Evolutionary conservation across 2,888 invertebrate species (phyloP).

Genomic region (Abrostola triplasia): DNA sequence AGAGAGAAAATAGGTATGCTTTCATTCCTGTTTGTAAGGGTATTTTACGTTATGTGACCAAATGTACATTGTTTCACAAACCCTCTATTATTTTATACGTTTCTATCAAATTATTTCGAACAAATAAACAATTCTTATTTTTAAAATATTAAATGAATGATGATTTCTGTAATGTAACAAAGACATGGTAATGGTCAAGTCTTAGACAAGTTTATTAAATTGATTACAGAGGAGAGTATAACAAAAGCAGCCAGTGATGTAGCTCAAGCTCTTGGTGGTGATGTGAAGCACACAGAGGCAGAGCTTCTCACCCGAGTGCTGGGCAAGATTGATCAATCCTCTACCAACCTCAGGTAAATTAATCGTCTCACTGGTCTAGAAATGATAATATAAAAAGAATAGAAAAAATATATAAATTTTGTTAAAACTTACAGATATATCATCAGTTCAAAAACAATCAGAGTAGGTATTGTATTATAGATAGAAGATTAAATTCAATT

Average conservation of each 20-base stretch:
- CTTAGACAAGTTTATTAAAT: not conserved
- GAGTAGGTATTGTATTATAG: too few species aligned
- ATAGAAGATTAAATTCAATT: too few species aligned
- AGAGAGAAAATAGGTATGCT: conserved; percentile 78
- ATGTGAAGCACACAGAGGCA: conserved; percentile 91
- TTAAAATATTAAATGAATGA: too few species aligned
- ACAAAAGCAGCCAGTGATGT: conserved; percentile 91
- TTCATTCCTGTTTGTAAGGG: not conserved
- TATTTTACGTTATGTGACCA: not conserved
- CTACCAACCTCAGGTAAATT: conserved; percentile 77
- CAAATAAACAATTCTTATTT: too few species aligned
- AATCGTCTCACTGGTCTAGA: not conserved
- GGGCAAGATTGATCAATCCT: conserved; percentile 84
- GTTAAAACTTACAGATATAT: too few species aligned
- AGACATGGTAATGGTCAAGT: too few species aligned
- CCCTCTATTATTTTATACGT: too few species aligned
- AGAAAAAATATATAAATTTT: not conserved
- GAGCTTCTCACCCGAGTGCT: conserved; percentile 92
- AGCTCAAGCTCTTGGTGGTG: conserved; percentile 91
- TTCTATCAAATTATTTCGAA: too few species aligned
- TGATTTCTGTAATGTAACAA: too few species aligned
- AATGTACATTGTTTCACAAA: too few species aligned
- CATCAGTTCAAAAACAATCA: too few species aligned
- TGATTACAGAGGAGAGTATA: conserved; percentile 80
- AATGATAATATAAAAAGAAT: not conserved